Evolutionary conservation across 2,113 vertebrate genomes (phyloP).

Genomic region (Leptosomus discolor): DNA sequence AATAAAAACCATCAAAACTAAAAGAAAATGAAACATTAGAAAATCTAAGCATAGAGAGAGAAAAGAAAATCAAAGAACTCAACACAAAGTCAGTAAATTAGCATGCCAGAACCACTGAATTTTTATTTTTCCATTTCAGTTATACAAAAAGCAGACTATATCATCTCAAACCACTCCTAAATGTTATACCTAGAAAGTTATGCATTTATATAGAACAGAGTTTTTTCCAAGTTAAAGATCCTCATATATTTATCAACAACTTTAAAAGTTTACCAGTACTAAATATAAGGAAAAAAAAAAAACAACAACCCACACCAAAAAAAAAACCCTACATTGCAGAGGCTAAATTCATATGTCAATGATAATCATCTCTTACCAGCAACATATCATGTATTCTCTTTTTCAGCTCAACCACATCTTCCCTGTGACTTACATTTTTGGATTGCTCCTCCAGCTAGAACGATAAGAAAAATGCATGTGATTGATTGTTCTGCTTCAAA

Average conservation of each 20-base stretch:
- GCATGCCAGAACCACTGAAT: not conserved
- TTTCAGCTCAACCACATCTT: conserved; percentile 85
- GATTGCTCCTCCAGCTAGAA: conserved; percentile 91
- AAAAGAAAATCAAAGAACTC: not conserved
- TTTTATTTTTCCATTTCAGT: not conserved
- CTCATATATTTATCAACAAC: not conserved
- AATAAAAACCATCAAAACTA: not conserved
- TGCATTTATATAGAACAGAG: not conserved
- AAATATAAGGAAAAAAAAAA: not conserved
- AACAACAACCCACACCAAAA: no score
- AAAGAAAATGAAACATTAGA: not conserved
- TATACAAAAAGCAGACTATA: not conserved
- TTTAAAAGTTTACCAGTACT: not conserved
- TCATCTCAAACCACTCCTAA: not conserved
- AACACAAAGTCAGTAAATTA: not conserved
- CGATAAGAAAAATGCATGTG: not conserved
- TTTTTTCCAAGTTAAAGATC: not conserved
- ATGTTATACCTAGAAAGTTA: not conserved
- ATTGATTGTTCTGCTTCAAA: not conserved
- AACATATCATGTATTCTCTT: conserved; percentile 87
- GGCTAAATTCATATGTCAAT: not conserved
- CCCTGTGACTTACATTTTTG: conserved; percentile 81
- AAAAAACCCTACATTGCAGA: not conserved
- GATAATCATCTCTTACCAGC: conserved; percentile 76
- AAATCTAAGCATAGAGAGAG: not conserved